Base-by-base conservation (phyloP, 1,140 invertebrate genomes). In the Wiebesia pumilae region DNA sequence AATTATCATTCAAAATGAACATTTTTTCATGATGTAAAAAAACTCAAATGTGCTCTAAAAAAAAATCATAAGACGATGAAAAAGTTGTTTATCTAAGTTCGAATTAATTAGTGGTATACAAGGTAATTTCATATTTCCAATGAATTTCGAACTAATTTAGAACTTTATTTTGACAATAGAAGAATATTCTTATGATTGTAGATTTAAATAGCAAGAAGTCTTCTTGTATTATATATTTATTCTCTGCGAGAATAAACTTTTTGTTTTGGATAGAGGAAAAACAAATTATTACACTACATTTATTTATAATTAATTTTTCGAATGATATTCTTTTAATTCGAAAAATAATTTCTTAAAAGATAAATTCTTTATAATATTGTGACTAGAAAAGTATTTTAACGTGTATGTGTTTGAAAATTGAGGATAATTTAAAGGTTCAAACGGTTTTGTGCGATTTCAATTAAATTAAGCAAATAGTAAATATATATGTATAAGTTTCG, bases 321-420 rank as follows among this genome's bases (percentile, higher is more conserved):
- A 1, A 33, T 35, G 16, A 21, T 7, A 47, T 19, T 35, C 24
- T 47, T 78, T 73, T 7, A 73, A 30, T 40, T 16, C n/a, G 40
- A 40, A 73, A 73, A 24, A 21, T 24, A 40, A 73, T 78, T 51
- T 78, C 51, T 78, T 77, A 14, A 78, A 78, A 33, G 4, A 73
- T 14, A 40, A 40, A 27, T 27, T 40, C 6, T 40, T 40, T 73
- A 73, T 40, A 38, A 40, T 16, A 33, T 40, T 21, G 12, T 73
- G 19, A 27, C 24, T 24, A 40, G 4, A 40, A 30, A 40, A 19
- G 69, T 54, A 19, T 54, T 54, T 54, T 6, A 62, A 62, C 27
- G 24, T 62, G 0, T 27, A 27, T 62, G 27, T 27, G 10, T 62
- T 3, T 7, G 4, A 4, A 62, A 3, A 62, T 62, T 27, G 24